A percentile compares a stretch with the other conserved stretches of the same genome.
Evolutionary conservation across 2,888 invertebrate genomes (phyloP).

Genomic region (Mystacides longicornis): DNA sequence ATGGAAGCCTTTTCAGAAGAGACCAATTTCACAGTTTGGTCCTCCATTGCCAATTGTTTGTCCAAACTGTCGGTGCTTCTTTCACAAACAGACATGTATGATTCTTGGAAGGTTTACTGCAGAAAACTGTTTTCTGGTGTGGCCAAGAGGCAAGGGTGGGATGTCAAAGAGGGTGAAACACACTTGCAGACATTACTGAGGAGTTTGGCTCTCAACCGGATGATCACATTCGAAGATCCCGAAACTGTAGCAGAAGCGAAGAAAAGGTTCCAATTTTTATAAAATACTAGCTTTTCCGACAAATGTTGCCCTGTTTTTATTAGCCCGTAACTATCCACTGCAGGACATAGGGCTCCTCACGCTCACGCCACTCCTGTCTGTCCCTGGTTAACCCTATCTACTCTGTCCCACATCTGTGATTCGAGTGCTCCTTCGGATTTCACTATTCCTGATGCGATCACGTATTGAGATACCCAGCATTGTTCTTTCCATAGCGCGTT

Average conservation of each 20-base stretch:
- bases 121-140: constrained; percentile 66
- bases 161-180: constrained; percentile 71
- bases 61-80: constrained; percentile 69
- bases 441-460: no score
- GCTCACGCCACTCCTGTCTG: no score
- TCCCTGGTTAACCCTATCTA: no score
- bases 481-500: no score
- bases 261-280: no score
- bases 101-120: constrained; percentile 67
- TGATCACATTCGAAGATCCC: constrained; percentile 77
- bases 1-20: constrained; percentile 80
- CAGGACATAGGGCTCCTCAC: no score
- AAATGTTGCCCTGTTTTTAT: no score
- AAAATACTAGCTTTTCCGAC: no score
- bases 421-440: no score
- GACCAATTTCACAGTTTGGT: constrained; percentile 92
- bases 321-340: no score
- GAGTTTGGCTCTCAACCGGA: constrained; percentile 72
- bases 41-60: constrained; percentile 70
- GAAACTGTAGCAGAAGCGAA: constrained; percentile 71
- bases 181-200: constrained; percentile 81
- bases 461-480: no score
- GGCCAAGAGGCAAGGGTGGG: constrained; percentile 75
- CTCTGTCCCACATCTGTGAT: no score
- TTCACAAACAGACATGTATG: constrained; percentile 70